Base-by-base conservation (phyloP, 1,140 invertebrate species). In the Dinothrombium tinctorium region DNA sequence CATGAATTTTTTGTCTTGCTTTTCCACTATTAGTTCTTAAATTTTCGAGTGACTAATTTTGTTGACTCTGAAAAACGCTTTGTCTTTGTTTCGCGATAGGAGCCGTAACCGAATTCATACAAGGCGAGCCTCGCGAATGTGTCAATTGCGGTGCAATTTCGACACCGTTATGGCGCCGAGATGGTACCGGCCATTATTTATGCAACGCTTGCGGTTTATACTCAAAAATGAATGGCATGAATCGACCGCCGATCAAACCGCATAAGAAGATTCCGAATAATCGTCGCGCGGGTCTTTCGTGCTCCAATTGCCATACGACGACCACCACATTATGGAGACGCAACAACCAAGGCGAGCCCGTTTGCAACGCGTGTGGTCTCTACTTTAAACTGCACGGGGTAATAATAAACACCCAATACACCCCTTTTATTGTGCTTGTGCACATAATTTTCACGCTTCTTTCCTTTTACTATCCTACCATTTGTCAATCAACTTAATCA, bases 301-400 rank as follows among this genome's bases (percentile, higher is more conserved):
- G 89, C 60, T 82, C 84, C 32, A 95, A 96, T 62, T 96, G 90
- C 62, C 76, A 80, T 24, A 94, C 89, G 1, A 68, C 74, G 37
- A 89, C 79, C 41, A 95, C 89, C 31, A 95, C 89, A 9, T 68
- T 96, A 33, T 96, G 89, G 89, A 67, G 89, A 46, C 69, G 89
- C 28, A 95, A 95, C 65, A 83, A 84, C 57, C 81, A 87, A 53
- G 89, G 89, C 2, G 86, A 95, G 55, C 83, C 89, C 0, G 87
- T 95, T 3, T 95, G 89, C 63, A 95, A 95, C 66, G 89, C 89
- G 2, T 96, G 89, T 57, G 89, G 89, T 0, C 69, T 96, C 19
- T 96, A 96, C 64, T 94, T 80, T 65, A 95, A 95, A 60, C 66
- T 96, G 22, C 89, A 96, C 58, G 80, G 77, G 20, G 80, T 90